These are phyloP conservation scores for Teleopsis dalmanni DNA, from an alignment of 1,140 invertebrate genomes.

Conservation along the genomic window DNA sequence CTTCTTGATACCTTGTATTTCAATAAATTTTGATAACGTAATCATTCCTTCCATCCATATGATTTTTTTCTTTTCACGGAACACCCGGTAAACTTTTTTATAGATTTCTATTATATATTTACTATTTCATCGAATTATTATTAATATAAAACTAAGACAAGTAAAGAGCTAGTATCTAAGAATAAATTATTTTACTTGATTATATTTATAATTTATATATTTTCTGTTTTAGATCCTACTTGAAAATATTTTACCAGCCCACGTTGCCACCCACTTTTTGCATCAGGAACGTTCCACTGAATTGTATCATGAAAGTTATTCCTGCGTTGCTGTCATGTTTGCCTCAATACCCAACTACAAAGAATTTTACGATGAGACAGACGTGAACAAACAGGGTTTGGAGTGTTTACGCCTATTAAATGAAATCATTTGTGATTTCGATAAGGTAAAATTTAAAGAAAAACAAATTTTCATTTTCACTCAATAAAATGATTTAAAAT, in stretches of 20 bases:
- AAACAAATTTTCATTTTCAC: not conserved
- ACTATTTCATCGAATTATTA: too few species aligned
- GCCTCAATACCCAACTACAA: conserved; percentile 98
- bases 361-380: conserved; percentile 96
- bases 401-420: conserved; percentile 92
- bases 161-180: too few species aligned
- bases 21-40: too few species aligned
- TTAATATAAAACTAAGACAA: too few species aligned
- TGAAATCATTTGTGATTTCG: conserved; percentile 98
- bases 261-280: conserved; percentile 92
- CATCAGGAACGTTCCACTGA: conserved; percentile 55
- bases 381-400: conserved; percentile 92
- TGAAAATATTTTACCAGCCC: conserved; percentile 93
- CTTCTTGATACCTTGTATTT: too few species aligned
- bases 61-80: too few species aligned
- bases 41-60: too few species aligned
- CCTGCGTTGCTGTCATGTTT: conserved; percentile 94
- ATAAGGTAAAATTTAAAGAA: conserved; percentile 63
- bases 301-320: conserved; percentile 90
- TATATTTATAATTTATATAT: not conserved
- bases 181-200: too few species aligned
- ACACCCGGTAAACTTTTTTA: too few species aligned
- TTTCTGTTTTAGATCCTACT: conserved; percentile 58
- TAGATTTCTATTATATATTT: too few species aligned
- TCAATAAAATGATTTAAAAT: not conserved